Conservation (phyloP, 2,113 vertebrate species). For the Microcebus griseorufus region DNA sequence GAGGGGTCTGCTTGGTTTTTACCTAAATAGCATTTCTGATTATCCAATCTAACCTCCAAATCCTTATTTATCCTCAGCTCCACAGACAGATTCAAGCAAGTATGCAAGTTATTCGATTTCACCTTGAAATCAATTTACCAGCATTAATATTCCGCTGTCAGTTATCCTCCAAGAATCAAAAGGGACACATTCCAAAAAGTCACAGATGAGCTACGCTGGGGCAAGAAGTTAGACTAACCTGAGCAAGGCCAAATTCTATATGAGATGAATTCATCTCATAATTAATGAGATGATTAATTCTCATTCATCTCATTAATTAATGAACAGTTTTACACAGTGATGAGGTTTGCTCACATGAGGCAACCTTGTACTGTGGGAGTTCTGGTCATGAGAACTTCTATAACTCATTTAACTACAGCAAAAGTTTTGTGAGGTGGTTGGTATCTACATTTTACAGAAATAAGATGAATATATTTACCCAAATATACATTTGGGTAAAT, state of each 20-base stretch:
- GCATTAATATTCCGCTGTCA: background rate
- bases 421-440: background rate
- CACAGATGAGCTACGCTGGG: background rate
- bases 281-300: too few species aligned
- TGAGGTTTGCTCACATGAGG: background rate
- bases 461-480: background rate
- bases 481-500: too few species aligned
- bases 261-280: background rate
- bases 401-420: background rate
- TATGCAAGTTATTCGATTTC: background rate
- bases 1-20: background rate
- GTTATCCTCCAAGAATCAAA: background rate
- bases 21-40: background rate
- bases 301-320: background rate
- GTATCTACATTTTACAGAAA: background rate
- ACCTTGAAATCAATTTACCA: slow-evolving; percentile 5
- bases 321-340: background rate
- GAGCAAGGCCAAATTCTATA: background rate
- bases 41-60: slow-evolving; percentile 12
- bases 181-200: background rate
- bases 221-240: background rate
- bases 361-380: background rate
- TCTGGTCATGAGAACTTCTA: background rate
- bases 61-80: slow-evolving; percentile 2
- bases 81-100: background rate